phyloP scores from a whole-genome alignment of 2,888 invertebrate species.

The Sturmia bella region DNA sequence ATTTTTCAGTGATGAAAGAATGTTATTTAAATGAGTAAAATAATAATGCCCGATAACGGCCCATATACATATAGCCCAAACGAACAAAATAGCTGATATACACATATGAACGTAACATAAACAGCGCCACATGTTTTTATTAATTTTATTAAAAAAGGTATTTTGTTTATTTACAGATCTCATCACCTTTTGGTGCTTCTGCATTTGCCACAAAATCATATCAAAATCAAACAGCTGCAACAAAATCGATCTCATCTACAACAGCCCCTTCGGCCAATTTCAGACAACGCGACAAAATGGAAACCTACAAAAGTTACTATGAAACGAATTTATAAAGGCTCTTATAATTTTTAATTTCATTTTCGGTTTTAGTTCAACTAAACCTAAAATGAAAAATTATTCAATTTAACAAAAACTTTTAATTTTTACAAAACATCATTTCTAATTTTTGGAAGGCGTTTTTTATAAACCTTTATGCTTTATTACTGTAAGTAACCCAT shows the following conservation, averaged over 20 bases:
- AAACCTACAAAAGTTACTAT: constrained; percentile 79
- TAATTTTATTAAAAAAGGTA: constrained; percentile 20
- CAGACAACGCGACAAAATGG: constrained; percentile 76
- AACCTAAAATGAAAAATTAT: constrained; percentile 24
- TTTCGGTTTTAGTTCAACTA: constrained; percentile 41
- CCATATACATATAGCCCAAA: too few species aligned
- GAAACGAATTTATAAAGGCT: constrained; percentile 80
- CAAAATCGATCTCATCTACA: constrained; percentile 62
- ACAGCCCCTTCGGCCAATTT: constrained; percentile 34
- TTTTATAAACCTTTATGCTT: neutral
- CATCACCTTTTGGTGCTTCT: constrained; percentile 71
- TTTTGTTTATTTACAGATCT: constrained; percentile 73
- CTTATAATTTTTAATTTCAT: constrained; percentile 3
- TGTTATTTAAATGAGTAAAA: too few species aligned
- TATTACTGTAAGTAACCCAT: neutral
- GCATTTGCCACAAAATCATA: constrained; percentile 62
- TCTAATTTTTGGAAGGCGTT: too few species aligned
- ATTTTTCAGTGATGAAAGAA: too few species aligned
- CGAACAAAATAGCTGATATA: too few species aligned
- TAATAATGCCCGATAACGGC: too few species aligned
- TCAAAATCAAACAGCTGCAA: constrained; percentile 61
- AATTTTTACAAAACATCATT: constrained; percentile 3
- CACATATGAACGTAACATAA: too few species aligned
- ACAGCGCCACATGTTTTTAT: too few species aligned
- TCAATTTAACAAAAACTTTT: neutral